phyloP scores from a whole-genome alignment of 2,797 vertebrate species.

The Cuniculus paca region DNA sequence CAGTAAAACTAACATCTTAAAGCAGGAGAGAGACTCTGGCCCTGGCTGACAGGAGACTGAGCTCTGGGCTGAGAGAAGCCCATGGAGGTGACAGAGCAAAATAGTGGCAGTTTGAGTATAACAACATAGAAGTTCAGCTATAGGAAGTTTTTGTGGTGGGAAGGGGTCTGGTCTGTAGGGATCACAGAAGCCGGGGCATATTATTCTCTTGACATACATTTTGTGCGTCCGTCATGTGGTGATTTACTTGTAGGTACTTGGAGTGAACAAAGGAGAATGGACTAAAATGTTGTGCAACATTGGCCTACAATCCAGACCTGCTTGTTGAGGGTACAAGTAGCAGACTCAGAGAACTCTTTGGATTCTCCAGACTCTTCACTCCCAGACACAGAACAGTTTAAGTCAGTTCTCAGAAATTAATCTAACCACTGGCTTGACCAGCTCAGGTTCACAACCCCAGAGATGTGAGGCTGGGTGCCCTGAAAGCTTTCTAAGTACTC shows the following conservation, averaged over 20 bases:
- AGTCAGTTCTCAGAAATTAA: not conserved
- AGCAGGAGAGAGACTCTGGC: not conserved
- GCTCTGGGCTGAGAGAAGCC: not conserved
- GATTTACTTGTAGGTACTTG: not conserved
- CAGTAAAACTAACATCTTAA: not conserved
- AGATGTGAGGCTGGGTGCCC: not conserved
- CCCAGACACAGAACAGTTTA: not conserved
- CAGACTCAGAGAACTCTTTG: not conserved
- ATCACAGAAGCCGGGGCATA: not conserved
- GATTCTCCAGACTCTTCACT: not conserved
- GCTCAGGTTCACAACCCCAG: not conserved
- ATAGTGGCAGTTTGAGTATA: not conserved
- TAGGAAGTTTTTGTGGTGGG: not conserved
- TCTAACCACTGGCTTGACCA: not conserved
- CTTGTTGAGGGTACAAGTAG: not conserved
- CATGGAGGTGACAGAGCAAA: not conserved
- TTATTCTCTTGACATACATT: not conserved
- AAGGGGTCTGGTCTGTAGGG: not conserved
- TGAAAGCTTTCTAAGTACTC: not conserved
- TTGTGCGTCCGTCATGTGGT: not conserved
- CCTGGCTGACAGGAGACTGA: not conserved
- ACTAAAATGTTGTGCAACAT: not conserved
- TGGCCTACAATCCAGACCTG: not conserved
- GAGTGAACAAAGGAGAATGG: not conserved
- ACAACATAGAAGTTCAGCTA: not conserved